Conservation (phyloP, 2,888 invertebrate genomes). For the Monochamus alternatus region DNA sequence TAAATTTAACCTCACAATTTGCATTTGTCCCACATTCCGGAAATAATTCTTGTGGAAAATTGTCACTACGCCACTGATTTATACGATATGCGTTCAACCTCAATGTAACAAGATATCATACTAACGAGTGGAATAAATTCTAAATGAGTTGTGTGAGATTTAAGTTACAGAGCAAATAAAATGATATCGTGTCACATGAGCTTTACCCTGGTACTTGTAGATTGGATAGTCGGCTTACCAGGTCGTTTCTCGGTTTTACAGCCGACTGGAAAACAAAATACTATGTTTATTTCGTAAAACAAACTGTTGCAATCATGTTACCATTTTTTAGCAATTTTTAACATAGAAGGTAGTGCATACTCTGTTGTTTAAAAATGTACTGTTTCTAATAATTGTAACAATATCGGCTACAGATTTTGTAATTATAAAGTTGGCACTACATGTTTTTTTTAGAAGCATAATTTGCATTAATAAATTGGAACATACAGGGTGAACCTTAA, state of each 20-base stretch:
- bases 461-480: too few relatives aligned
- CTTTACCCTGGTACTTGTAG: conserved; percentile 14
- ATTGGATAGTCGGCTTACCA: conserved; percentile 7
- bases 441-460: too few relatives aligned
- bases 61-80: conserved; percentile 17
- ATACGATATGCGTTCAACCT: conserved; percentile 19
- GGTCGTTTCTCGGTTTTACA: background rate
- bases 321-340: too few relatives aligned
- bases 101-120: conserved; percentile 24
- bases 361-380: too few relatives aligned
- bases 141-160: conserved; percentile 31
- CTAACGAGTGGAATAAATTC: conserved; percentile 34
- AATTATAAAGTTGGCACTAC: too few relatives aligned
- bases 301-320: too few relatives aligned
- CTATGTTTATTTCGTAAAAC: too few relatives aligned
- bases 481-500: too few relatives aligned
- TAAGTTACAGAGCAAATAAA: conserved; percentile 26
- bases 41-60: conserved; percentile 14
- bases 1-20: conserved; percentile 8
- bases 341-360: too few relatives aligned
- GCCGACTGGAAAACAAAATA: background rate
- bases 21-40: background rate
- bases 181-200: conserved; percentile 22
- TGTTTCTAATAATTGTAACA: too few relatives aligned
- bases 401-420: too few relatives aligned